A percentile compares a stretch with the other conserved stretches of the same genome.
These are phyloP conservation scores for Himalopsyche anomala DNA, from an alignment of 2,888 invertebrate genomes.

Conservation along the genomic window DNA sequence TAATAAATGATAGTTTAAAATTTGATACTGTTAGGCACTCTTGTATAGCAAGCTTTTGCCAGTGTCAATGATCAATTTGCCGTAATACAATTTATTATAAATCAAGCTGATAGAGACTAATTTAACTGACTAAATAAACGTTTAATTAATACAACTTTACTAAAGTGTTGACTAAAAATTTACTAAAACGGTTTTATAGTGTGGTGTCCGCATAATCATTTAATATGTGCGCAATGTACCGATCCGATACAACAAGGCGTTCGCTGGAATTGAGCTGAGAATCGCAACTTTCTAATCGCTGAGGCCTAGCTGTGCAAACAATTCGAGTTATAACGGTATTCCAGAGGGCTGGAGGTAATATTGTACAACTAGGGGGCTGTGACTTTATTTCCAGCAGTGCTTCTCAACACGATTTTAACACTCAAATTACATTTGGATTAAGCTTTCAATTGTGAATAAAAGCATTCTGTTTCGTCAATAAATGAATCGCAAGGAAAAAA, in stretches of 20 bases:
- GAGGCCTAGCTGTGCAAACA: conserved; percentile 50
- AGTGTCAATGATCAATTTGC: too few relatives aligned
- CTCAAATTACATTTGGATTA: too few relatives aligned
- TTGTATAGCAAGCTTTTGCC: too few relatives aligned
- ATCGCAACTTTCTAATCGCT: conserved; percentile 48
- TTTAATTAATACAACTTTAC: too few relatives aligned
- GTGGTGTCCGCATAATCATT: conserved; percentile 1
- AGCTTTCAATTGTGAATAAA: too few relatives aligned
- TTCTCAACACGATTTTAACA: background rate
- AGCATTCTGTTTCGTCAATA: too few relatives aligned
- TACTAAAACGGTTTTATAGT: background rate
- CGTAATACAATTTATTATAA: too few relatives aligned
- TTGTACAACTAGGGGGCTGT: background rate
- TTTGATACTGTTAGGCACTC: too few relatives aligned
- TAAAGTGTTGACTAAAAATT: background rate
- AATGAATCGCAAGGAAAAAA: too few relatives aligned
- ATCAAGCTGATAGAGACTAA: too few relatives aligned
- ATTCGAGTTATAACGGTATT: conserved; percentile 37
- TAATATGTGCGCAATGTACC: background rate
- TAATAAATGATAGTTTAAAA: too few relatives aligned
- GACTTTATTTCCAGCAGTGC: background rate
- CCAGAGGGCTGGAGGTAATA: conserved; percentile 16
- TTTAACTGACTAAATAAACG: too few relatives aligned
- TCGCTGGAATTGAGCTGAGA: conserved; percentile 5
- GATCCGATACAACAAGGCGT: conserved; percentile 9